Conservation (phyloP, 2,113 vertebrate genomes). For the Rhinichthys klamathensis region DNA sequence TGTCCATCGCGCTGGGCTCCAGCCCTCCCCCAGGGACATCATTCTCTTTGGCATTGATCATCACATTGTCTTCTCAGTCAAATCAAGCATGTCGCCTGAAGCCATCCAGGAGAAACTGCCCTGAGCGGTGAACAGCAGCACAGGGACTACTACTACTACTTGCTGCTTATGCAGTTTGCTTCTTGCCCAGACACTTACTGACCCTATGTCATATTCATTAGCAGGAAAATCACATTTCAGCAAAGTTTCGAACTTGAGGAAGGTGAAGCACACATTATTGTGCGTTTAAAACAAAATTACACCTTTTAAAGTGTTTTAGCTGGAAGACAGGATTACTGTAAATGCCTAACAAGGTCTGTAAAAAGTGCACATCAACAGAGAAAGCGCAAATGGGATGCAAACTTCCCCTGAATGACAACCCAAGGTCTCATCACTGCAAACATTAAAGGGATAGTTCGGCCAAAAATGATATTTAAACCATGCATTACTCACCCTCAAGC, state of each 20-base stretch:
- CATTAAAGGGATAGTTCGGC: no score
- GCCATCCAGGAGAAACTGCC: background rate
- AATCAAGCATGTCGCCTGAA: background rate
- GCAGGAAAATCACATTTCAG: conserved; percentile 5
- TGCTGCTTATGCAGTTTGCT: conserved; percentile 8
- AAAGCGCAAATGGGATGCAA: conserved; percentile 40
- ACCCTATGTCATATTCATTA: conserved; percentile 15
- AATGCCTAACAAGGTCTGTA: conserved; percentile 36
- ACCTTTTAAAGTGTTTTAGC: conserved; percentile 33
- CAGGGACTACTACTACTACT: background rate
- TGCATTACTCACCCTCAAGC: no score
- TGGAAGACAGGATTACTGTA: conserved; percentile 31
- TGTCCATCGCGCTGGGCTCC: conserved; percentile 30
- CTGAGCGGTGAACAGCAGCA: background rate
- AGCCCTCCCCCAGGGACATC: conserved; percentile 28
- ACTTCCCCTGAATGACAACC: conserved; percentile 21
- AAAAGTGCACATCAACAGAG: background rate
- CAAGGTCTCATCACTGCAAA: conserved; percentile 39
- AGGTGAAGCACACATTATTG: background rate
- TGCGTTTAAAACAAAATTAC: conserved; percentile 42
- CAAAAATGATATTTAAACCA: no score
- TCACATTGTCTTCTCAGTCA: background rate
- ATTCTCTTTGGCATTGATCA: conserved; percentile 24
- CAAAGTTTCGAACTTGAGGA: background rate
- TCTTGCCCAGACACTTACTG: conserved; percentile 4